Conservation (phyloP, 2,888 invertebrate genomes). For the Morpho deidamia region DNA sequence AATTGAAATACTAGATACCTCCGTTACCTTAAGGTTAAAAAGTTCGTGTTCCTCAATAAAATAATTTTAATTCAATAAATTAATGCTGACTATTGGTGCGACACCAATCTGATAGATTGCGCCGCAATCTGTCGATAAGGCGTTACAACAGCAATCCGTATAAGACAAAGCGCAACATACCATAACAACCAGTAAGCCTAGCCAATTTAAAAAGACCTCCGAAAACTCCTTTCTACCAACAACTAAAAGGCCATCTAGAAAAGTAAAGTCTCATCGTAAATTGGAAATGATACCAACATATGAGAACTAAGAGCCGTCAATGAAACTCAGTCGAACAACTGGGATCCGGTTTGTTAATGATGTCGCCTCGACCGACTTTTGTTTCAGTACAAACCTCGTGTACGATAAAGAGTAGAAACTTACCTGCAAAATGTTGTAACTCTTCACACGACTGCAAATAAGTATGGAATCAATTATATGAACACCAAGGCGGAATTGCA, state of each 20-base stretch:
- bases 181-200: conserved; percentile 19
- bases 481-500: background rate
- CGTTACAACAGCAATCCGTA: conserved; percentile 24
- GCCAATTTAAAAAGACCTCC: conserved; percentile 16
- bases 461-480: background rate
- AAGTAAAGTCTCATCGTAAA: conserved; percentile 13
- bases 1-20: background rate
- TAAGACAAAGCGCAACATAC: conserved; percentile 23
- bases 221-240: conserved; percentile 6
- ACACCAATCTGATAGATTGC: conserved; percentile 18
- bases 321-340: conserved; percentile 42
- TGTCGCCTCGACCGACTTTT: conserved; percentile 57
- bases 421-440: conserved; percentile 9
- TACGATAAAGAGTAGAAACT: conserved; percentile 39
- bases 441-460: background rate
- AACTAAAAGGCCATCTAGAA: background rate
- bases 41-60: background rate
- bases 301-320: conserved; percentile 40
- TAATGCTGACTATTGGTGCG: conserved; percentile 13
- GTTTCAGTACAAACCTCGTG: conserved; percentile 48
- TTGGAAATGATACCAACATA: conserved; percentile 18
- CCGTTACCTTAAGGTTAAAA: too few species aligned
- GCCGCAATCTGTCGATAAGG: conserved; percentile 24
- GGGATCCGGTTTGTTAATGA: conserved; percentile 57
- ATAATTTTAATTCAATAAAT: conserved; percentile 7